Percentiles rank a stretch among this genome's conserved stretches.
Evolutionary conservation across 2,113 vertebrate species (phyloP).

Genomic region (Mesocricetus auratus): DNA sequence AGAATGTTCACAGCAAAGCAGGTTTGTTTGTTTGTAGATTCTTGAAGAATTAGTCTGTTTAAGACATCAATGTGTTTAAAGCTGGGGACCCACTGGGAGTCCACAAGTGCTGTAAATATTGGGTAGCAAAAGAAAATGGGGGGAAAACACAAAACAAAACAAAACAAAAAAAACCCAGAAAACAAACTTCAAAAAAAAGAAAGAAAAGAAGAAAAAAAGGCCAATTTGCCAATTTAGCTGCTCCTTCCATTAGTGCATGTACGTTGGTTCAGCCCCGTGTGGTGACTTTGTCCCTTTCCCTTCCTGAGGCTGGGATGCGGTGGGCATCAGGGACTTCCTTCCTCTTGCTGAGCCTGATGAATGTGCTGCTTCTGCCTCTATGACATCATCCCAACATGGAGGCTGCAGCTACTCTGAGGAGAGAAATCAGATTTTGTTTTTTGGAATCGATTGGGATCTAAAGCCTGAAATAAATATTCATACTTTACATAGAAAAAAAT

Average conservation of each 20-base stretch:
- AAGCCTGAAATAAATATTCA: conserved; percentile 89
- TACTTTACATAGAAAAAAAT: conserved; percentile 82
- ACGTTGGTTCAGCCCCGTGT: conserved; percentile 84
- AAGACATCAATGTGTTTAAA: conserved; percentile 87
- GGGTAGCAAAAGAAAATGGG: conserved; percentile 80
- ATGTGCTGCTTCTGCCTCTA: conserved; percentile 80
- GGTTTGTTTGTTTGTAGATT: conserved; percentile 86
- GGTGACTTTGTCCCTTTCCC: conserved; percentile 81
- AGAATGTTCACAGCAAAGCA: conserved; percentile 83
- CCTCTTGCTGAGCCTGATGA: conserved; percentile 83
- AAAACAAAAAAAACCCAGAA: conserved; percentile 28
- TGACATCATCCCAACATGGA: conserved; percentile 55
- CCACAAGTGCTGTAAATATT: conserved; percentile 84
- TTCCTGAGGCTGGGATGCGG: conserved; percentile 78
- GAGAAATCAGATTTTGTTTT: conserved; percentile 82
- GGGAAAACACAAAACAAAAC: not conserved
- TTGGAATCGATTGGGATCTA: conserved; percentile 84
- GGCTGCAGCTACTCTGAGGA: conserved; percentile 76
- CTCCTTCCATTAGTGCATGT: conserved; percentile 85
- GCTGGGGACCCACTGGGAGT: conserved; percentile 83
- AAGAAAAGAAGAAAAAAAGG: too few species aligned
- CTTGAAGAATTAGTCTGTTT: conserved; percentile 86
- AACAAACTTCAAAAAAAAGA: conserved; percentile 47
- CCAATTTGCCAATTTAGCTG: conserved; percentile 85
- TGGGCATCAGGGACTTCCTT: conserved; percentile 83